Evolutionary conservation across 2,113 vertebrate species (phyloP).

Genomic region (Myrmecobius fasciatus): DNA sequence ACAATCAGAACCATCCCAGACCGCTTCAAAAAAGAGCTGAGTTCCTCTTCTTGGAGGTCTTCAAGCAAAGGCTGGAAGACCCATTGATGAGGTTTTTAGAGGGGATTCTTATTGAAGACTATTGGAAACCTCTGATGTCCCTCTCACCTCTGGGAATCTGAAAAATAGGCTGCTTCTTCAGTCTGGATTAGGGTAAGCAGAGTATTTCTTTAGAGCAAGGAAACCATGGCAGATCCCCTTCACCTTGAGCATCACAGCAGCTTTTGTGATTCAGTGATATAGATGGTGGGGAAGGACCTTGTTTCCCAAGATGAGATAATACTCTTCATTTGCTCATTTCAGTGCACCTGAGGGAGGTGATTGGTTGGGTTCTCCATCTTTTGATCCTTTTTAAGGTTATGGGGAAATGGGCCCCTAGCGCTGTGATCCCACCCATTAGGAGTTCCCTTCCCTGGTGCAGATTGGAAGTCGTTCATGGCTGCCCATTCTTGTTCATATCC

Average conservation of each 20-base stretch:
- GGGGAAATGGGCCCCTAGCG: conserved; percentile 18
- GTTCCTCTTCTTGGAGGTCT: neutral
- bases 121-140: neutral
- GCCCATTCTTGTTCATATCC: neutral
- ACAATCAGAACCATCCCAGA: neutral
- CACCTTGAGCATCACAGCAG: conserved; percentile 41
- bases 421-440: neutral
- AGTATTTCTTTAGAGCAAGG: conserved; percentile 62
- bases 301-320: conserved; percentile 67
- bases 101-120: neutral
- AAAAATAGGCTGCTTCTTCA: conserved; percentile 62
- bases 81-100: neutral
- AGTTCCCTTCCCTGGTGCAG: neutral
- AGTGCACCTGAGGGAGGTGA: conserved; percentile 67
- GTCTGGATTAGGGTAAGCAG: conserved; percentile 16
- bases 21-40: neutral
- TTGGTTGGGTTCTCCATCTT: conserved; percentile 57
- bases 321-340: conserved; percentile 67
- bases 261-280: conserved; percentile 54
- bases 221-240: conserved; percentile 14
- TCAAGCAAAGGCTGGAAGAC: neutral
- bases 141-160: neutral
- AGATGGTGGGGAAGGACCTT: conserved; percentile 65
- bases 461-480: neutral
- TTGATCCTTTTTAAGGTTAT: conserved; percentile 52